phyloP scores from a whole-genome alignment of 2,797 vertebrate species.

The Sebastes diploproa region DNA sequence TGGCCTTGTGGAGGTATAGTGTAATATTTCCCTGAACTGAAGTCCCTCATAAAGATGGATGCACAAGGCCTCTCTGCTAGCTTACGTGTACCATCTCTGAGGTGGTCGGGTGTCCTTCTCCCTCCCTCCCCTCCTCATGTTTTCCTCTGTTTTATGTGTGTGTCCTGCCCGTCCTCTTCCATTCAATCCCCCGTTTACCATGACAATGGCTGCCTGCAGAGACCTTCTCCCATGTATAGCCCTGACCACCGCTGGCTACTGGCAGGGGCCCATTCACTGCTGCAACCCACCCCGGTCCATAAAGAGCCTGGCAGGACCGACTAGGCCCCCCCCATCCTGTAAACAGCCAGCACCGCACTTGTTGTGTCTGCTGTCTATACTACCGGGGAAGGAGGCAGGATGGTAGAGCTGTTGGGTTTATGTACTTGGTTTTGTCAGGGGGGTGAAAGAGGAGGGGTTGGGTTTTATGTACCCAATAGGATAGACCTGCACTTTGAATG shows the following conservation, averaged over 20 bases:
- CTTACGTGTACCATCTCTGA: constrained; percentile 65
- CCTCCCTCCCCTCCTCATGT: constrained; percentile 38
- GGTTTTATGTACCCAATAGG: constrained; percentile 60
- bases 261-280: constrained; percentile 68
- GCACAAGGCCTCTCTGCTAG: neutral
- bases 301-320: constrained; percentile 64
- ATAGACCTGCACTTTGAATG: constrained; percentile 42
- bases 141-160: constrained; percentile 75
- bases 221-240: constrained; percentile 63
- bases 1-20: neutral
- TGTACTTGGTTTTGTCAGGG: no score
- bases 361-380: constrained; percentile 62
- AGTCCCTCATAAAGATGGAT: neutral
- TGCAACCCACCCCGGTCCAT: constrained; percentile 49
- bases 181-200: constrained; percentile 74
- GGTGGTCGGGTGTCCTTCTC: constrained; percentile 67
- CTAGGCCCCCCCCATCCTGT: constrained; percentile 50
- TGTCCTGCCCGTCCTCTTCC: constrained; percentile 74
- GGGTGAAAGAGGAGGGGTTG: neutral
- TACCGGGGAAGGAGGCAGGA: constrained; percentile 14
- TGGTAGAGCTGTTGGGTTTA: neutral
- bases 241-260: constrained; percentile 63
- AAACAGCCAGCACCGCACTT: constrained; percentile 55
- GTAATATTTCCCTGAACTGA: neutral
- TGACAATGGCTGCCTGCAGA: constrained; percentile 74